phyloP scores from a whole-genome alignment of 2,888 invertebrate genomes.

The Xestobium rufovillosum region DNA sequence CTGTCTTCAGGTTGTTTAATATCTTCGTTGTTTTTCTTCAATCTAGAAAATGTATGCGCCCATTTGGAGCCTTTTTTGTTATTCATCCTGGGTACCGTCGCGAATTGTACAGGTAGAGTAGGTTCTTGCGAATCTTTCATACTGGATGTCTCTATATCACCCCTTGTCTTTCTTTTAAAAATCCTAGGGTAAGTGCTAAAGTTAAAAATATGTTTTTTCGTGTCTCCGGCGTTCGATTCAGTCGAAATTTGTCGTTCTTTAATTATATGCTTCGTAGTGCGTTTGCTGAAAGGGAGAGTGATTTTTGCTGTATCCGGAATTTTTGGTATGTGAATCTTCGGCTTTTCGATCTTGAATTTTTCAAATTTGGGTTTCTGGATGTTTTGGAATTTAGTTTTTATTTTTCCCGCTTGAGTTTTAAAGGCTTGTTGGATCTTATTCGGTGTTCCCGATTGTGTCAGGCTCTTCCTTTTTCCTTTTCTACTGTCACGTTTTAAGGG shows the following conservation, averaged over 20 bases:
- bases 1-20: slow-evolving; percentile 27
- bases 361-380: slow-evolving; percentile 15
- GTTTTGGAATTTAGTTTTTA: slow-evolving; percentile 47
- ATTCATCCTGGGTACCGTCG: slow-evolving; percentile 55
- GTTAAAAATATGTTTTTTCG: slow-evolving; percentile 59
- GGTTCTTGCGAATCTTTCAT: slow-evolving; percentile 38
- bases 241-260: slow-evolving; percentile 44
- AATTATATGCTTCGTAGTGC: slow-evolving; percentile 36
- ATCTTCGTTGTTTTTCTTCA: slow-evolving; percentile 17
- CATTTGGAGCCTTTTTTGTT: slow-evolving; percentile 48
- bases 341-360: slow-evolving; percentile 47
- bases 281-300: slow-evolving; percentile 49
- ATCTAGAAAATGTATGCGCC: slow-evolving; percentile 34
- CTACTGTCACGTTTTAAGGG: slow-evolving; percentile 49
- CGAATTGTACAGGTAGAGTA: slow-evolving; percentile 58
- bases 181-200: slow-evolving; percentile 73
- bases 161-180: slow-evolving; percentile 40
- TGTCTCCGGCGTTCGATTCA: slow-evolving; percentile 47
- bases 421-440: slow-evolving; percentile 57
- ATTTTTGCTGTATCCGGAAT: slow-evolving; percentile 57
- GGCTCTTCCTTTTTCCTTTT: slow-evolving; percentile 23
- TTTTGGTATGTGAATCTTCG: slow-evolving; percentile 54
- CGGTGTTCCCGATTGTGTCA: slow-evolving; percentile 33
- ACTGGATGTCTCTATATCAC: slow-evolving; percentile 14
- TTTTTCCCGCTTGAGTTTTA: slow-evolving; percentile 62